Evolutionary conservation across 1,140 invertebrate genomes (phyloP).

Genomic region (Vanessa tameamea): DNA sequence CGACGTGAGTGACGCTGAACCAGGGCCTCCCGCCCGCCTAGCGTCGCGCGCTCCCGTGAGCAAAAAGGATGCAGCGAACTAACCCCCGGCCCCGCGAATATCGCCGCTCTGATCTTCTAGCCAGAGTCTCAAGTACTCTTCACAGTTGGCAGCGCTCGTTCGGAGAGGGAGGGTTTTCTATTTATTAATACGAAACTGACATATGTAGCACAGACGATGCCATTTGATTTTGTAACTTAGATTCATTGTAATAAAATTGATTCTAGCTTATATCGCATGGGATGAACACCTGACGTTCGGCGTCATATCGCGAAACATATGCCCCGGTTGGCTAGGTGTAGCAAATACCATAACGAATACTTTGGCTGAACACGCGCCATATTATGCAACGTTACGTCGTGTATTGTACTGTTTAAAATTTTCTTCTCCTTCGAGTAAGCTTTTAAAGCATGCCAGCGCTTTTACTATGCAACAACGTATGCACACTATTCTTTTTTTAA

Average conservation of each 20-base stretch:
- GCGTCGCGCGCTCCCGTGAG: constrained; percentile 63
- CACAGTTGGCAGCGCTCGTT: constrained; percentile 62
- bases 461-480: constrained; percentile 44
- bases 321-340: constrained; percentile 78
- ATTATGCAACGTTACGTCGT: constrained; percentile 76
- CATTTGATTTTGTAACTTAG: constrained; percentile 51
- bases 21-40: constrained; percentile 71
- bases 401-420: constrained; percentile 73
- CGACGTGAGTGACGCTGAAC: constrained; percentile 74
- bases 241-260: constrained; percentile 45
- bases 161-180: constrained; percentile 71
- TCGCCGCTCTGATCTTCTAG: constrained; percentile 71
- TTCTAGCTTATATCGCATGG: constrained; percentile 47
- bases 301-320: constrained; percentile 78
- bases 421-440: constrained; percentile 64
- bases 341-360: constrained; percentile 80
- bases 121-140: constrained; percentile 76
- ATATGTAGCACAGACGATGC: constrained; percentile 39
- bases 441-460: constrained; percentile 60
- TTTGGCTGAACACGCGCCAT: constrained; percentile 77
- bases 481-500: constrained; percentile 23
- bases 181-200: constrained; percentile 46
- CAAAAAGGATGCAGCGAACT: constrained; percentile 76
- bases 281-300: constrained; percentile 79
- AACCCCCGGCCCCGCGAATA: constrained; percentile 68